Evolutionary conservation across 2,113 vertebrate species (phyloP).

Genomic region (Oryctolagus cuniculus): mOryCun1.1 NC_091435.1:71106501-71107000

Average conservation of each 20-base stretch:
- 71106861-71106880: no score
- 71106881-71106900: no score
- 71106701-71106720: constrained; percentile 28
- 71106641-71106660: constrained; percentile 49
- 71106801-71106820: neutral
- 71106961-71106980: no score
- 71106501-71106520: constrained; percentile 77
- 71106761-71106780: constrained; percentile 59
- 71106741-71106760: constrained; percentile 51
- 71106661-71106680: constrained; percentile 56
- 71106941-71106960: no score
- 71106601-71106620: constrained; percentile 62
- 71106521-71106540: constrained; percentile 83
- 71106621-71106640: constrained; percentile 65
- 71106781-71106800: neutral
- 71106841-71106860: no score
- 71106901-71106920: no score
- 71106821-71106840: neutral
- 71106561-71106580: constrained; percentile 77
- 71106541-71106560: constrained; percentile 80
- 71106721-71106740: constrained; percentile 50
- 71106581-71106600: constrained; percentile 73
- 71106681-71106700: constrained; percentile 36
- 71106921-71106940: no score
- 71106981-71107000: no score